Evolutionary conservation across 2,797 vertebrate species (phyloP).

Genomic region (Bufotes viridis): DNA sequence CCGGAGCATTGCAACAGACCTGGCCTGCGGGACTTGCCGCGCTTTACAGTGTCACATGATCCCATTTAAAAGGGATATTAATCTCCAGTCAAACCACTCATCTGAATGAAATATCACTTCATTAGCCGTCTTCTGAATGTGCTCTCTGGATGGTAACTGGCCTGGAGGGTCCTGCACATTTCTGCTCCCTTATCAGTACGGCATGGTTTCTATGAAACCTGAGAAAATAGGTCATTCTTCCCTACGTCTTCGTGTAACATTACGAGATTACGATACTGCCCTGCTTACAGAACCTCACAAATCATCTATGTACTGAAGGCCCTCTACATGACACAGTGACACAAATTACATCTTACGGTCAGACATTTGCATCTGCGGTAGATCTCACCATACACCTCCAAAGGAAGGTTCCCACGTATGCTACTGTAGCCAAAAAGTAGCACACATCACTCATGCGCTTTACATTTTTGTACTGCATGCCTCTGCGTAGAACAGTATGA

Average conservation of each 20-base stretch:
- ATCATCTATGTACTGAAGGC: background rate
- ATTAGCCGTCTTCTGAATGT: background rate
- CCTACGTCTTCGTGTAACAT: background rate
- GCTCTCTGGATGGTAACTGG: background rate
- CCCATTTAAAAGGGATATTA: constrained; percentile 14
- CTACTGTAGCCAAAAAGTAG: no score
- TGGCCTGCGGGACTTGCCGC: background rate
- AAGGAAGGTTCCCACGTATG: no score
- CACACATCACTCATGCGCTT: no score
- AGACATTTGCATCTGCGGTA: no score
- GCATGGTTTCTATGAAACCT: background rate
- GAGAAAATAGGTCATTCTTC: constrained; percentile 5
- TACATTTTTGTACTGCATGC: no score
- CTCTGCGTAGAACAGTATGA: no score
- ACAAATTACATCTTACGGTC: background rate
- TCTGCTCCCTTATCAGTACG: background rate
- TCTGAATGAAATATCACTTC: constrained; percentile 24
- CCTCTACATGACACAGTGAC: background rate
- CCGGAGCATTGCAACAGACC: background rate
- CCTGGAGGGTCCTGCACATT: constrained; percentile 13
- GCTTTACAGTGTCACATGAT: background rate
- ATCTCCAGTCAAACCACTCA: constrained; percentile 1
- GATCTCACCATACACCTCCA: no score
- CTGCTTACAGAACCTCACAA: background rate
- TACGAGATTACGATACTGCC: background rate